Evolutionary conservation across 2,113 vertebrate species (phyloP).

Genomic region (Riparia riparia): DNA sequence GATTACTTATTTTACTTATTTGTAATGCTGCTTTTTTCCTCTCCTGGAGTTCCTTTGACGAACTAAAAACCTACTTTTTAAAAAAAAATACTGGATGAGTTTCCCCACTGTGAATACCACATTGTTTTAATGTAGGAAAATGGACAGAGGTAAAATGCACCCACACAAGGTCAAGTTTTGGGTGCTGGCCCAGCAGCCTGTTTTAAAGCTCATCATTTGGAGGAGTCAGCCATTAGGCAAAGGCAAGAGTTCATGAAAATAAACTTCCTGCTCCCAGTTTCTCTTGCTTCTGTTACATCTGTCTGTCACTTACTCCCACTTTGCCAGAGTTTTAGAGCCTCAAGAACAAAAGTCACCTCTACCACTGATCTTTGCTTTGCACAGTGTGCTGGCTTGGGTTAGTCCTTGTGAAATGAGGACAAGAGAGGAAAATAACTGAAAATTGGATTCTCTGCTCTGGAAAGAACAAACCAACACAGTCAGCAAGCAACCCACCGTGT

Average conservation of each 20-base stretch:
- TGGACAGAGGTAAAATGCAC: background rate
- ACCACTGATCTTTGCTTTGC: background rate
- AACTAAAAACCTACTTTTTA: background rate
- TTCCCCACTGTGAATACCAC: background rate
- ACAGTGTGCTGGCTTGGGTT: background rate
- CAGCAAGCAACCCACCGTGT: background rate
- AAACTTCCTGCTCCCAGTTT: background rate
- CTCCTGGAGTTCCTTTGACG: background rate
- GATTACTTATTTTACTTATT: constrained; percentile 63
- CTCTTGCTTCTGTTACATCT: background rate
- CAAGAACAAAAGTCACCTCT: background rate
- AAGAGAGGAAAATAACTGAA: constrained; percentile 5
- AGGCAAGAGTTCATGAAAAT: background rate
- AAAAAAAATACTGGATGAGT: background rate
- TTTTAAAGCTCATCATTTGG: background rate
- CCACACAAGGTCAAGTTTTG: background rate
- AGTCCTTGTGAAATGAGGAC: background rate
- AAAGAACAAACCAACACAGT: constrained; percentile 12
- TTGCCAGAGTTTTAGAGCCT: background rate
- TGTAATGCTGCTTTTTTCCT: background rate
- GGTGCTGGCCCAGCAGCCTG: background rate
- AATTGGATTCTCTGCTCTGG: background rate
- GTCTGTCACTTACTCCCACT: background rate
- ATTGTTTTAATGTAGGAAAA: background rate
- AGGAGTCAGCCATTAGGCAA: background rate